Percentiles rank a stretch among this genome's conserved stretches.
Conservation (phyloP, 2,888 invertebrate genomes). For the Drosophila mimica region DNA sequence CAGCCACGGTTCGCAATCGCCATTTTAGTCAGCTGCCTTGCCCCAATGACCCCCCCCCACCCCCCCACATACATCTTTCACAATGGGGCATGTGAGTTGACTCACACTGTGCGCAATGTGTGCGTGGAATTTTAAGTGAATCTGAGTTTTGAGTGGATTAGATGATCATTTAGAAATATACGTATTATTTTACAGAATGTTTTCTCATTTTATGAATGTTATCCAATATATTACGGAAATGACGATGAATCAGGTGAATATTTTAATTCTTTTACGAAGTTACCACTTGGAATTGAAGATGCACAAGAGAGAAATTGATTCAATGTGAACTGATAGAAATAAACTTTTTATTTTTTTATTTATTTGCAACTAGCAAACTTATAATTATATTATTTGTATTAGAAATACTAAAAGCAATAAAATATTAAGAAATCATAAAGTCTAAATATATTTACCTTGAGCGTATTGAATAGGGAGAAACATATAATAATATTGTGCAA, state of each 20-base stretch:
- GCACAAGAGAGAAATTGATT: background rate
- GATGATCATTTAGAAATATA: slow-evolving; percentile 21
- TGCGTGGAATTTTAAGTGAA: slow-evolving; percentile 45
- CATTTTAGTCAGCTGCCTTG: slow-evolving; percentile 20
- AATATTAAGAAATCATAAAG: background rate
- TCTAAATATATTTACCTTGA: background rate
- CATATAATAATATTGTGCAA: background rate
- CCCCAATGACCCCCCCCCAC: background rate
- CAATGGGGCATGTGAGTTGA: slow-evolving; percentile 5
- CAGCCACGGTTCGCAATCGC: slow-evolving; percentile 19
- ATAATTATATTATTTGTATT: background rate
- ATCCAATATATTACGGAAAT: background rate
- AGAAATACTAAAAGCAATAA: background rate
- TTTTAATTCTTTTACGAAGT: background rate
- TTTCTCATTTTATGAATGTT: background rate
- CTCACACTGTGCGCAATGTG: slow-evolving; percentile 42
- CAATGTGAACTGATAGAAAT: background rate
- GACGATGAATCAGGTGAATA: background rate
- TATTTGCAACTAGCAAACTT: background rate
- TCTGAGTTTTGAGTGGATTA: slow-evolving; percentile 39
- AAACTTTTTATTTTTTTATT: background rate
- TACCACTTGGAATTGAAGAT: background rate
- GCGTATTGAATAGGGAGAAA: background rate
- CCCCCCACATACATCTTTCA: background rate
- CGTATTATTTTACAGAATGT: background rate